Evolutionary conservation across 2,797 vertebrate species (phyloP).

Genomic region (Diceros bicornis): DNA sequence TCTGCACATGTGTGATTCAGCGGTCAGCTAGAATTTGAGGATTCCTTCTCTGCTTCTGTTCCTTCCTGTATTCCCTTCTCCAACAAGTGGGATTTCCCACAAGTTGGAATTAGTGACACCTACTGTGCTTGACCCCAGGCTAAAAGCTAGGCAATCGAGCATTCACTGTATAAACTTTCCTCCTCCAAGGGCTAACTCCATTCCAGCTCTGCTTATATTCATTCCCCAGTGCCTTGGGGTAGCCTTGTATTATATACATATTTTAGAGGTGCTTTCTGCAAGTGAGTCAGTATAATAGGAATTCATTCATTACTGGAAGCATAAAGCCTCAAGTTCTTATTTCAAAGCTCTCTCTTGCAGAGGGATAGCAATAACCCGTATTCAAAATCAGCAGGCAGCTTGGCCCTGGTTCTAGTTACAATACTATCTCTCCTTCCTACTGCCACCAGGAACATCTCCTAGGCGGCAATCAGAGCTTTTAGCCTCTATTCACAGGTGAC

Average conservation of each 20-base stretch:
- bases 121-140: too few relatives aligned
- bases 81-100: neutral
- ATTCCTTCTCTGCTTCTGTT: neutral
- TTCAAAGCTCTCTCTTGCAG: neutral
- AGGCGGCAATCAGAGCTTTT: neutral
- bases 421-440: neutral
- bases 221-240: neutral
- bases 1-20: neutral
- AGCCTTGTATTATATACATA: neutral
- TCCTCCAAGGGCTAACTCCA: neutral
- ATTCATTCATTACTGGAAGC: neutral
- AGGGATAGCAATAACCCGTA: neutral
- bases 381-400: neutral
- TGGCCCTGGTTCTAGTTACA: neutral
- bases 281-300: neutral
- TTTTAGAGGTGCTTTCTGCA: neutral
- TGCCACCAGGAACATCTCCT: neutral
- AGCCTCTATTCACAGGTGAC: neutral
- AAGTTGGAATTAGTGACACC: neutral
- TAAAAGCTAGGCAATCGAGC: neutral
- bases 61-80: neutral
- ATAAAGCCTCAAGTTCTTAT: neutral
- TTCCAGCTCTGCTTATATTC: neutral
- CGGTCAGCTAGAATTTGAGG: neutral
- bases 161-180: neutral